Conservation (phyloP, 1,140 invertebrate species). For the Gryon sp. region DNA sequence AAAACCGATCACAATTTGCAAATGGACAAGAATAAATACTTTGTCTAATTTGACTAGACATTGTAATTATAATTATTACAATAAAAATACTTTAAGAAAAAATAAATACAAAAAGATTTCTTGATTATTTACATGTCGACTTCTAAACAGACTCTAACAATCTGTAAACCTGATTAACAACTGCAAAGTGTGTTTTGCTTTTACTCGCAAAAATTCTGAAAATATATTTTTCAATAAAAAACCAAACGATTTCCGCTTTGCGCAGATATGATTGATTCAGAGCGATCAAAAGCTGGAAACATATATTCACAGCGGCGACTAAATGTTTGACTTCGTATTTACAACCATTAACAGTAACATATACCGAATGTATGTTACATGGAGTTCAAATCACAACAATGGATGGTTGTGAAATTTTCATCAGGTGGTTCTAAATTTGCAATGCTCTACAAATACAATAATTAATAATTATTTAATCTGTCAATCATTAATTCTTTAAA, state of each 20-base stretch:
- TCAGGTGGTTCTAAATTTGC: too few relatives aligned
- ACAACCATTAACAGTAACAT: slow-evolving; percentile 4
- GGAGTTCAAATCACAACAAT: slow-evolving; percentile 3
- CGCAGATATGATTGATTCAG: slow-evolving; percentile 1
- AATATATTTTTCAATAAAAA: slow-evolving; percentile 10
- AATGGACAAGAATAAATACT: too few relatives aligned
- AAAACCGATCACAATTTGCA: too few relatives aligned
- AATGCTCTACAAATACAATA: too few relatives aligned
- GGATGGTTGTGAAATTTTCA: slow-evolving; percentile 5
- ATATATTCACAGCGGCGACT: neutral
- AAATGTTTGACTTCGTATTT: slow-evolving; percentile 3
- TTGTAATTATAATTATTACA: too few relatives aligned
- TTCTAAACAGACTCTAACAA: too few relatives aligned
- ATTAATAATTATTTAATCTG: too few relatives aligned
- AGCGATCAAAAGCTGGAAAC: slow-evolving; percentile 8
- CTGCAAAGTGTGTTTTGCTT: slow-evolving; percentile 1
- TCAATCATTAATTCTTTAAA: too few relatives aligned
- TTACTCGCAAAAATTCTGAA: neutral
- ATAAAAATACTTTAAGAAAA: too few relatives aligned
- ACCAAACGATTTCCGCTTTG: slow-evolving; percentile 2
- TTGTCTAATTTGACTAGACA: too few relatives aligned
- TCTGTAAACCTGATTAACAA: neutral
- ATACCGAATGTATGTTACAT: neutral
- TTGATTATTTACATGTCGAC: too few relatives aligned
- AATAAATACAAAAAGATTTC: too few relatives aligned